Evolutionary conservation across 2,113 vertebrate species (phyloP), one percentile per base, ranked within the genome.

Genomic region (Anas platyrhynchos): DNA sequence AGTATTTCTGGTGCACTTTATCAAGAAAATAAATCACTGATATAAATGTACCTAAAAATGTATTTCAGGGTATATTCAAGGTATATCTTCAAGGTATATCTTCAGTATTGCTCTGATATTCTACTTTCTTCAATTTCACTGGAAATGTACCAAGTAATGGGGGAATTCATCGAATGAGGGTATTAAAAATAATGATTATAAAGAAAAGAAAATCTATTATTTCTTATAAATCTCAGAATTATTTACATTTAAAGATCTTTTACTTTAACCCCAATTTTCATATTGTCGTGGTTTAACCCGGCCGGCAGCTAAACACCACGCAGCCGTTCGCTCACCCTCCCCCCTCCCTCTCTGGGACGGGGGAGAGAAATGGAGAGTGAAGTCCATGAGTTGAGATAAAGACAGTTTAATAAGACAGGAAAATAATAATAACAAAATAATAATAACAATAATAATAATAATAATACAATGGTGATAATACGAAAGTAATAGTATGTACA

Each of bases 31-130:
- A 74, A 92, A 86, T 15, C 8, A 59, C 15, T 71, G 43, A 34
- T 80, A 66, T 69, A 62, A 88, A 63, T 13, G 18, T 15, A 68
- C 36, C 31, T 83, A 74, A 73, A 94, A 81, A 74, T 68, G 22
- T 17, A 41, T 44, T 90, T 56, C 29, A 26, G 14, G 11, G 3
- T 65, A 16, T 36, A 20, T 18, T 67, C 59, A 56, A 83, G 77
- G 11, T 23, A 4, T 36, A 81, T 66, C 59, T 44, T 73, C 11
- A 16, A 83, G 77, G 11, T 23, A 4, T 36, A 81, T 66, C 59
- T 44, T 73, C 11, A 16, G 27, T 56, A 36, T n/a, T 62, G 27
- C 59, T 65, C 16, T 66, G 59, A 83, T 25, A 43, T 32, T 89
- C 44, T 72, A 11, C 32, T 23, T 55, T 54, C 27, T 14, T 27